These are phyloP conservation scores for Drosophila tripunctata DNA, from an alignment of 2,888 invertebrate species.

Conservation along the genomic window DNA sequence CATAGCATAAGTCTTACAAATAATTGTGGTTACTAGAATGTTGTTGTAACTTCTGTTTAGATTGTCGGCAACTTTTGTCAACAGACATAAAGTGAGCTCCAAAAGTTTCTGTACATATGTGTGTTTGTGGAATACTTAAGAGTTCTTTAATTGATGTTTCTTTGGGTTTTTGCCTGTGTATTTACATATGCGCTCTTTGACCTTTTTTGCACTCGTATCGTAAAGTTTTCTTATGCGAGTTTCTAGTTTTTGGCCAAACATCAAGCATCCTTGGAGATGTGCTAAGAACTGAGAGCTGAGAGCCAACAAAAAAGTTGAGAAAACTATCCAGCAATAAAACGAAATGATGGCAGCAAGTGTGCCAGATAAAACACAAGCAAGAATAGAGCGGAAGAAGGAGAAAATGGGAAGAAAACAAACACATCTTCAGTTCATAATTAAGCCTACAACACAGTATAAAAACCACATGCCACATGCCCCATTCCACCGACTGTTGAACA, in stretches of 20 bases:
- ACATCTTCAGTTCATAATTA: slow-evolving; percentile 14
- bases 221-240: slow-evolving; percentile 74
- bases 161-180: slow-evolving; percentile 44
- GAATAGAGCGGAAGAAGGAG: neutral
- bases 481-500: neutral
- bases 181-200: slow-evolving; percentile 58
- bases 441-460: slow-evolving; percentile 2
- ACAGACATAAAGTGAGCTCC: slow-evolving; percentile 27
- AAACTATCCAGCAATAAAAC: slow-evolving; percentile 59
- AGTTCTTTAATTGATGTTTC: slow-evolving; percentile 51
- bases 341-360: slow-evolving; percentile 42
- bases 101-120: slow-evolving; percentile 23
- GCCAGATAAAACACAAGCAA: slow-evolving; percentile 19
- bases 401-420: neutral
- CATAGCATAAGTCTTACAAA: neutral
- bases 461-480: neutral
- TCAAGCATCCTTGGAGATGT: slow-evolving; percentile 64
- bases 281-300: slow-evolving; percentile 23
- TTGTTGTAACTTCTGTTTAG: slow-evolving; percentile 18
- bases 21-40: neutral
- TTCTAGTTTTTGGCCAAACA: slow-evolving; percentile 68
- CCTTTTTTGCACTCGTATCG: slow-evolving; percentile 50
- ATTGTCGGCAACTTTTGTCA: slow-evolving; percentile 33
- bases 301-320: slow-evolving; percentile 60
- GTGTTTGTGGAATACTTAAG: slow-evolving; percentile 44